These are phyloP conservation scores for Zele albiditarsus DNA, from an alignment of 2,888 invertebrate genomes.

Conservation along the genomic window DNA sequence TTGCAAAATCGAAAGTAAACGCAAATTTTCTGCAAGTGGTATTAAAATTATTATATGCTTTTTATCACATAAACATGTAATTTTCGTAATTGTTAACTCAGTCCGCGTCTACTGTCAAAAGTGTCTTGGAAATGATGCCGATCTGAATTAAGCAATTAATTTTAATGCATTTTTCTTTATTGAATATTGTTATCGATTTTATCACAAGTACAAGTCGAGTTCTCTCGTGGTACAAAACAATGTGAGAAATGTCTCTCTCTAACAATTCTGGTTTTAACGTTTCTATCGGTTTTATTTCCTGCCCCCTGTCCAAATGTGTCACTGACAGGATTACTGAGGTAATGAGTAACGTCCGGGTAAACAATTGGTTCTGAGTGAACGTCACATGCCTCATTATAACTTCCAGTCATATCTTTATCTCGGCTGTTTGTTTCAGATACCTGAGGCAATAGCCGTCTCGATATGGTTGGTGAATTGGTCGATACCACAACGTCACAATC, in stretches of 20 bases:
- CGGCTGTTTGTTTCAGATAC: neutral
- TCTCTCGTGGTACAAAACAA: too few relatives aligned
- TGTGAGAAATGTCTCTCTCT: too few relatives aligned
- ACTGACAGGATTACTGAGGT: constrained; percentile 50
- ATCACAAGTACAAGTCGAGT: neutral
- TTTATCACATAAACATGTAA: too few relatives aligned
- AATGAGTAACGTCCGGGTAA: constrained; percentile 47
- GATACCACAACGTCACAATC: neutral
- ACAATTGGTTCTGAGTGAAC: constrained; percentile 16
- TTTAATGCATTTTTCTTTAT: neutral
- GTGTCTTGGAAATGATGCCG: too few relatives aligned
- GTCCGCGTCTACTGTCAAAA: too few relatives aligned
- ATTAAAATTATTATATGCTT: too few relatives aligned
- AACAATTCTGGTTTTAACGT: neutral
- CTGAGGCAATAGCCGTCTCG: neutral
- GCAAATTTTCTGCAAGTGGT: too few relatives aligned
- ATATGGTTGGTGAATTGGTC: neutral
- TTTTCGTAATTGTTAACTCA: too few relatives aligned
- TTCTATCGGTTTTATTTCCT: too few relatives aligned
- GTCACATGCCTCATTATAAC: too few relatives aligned
- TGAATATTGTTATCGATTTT: neutral
- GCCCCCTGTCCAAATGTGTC: constrained; percentile 49
- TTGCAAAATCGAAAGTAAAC: too few relatives aligned
- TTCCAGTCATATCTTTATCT: neutral
- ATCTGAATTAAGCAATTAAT: too few relatives aligned